Base-by-base conservation (phyloP, 2,113 vertebrate genomes). In the Athene cunicularia region DNA sequence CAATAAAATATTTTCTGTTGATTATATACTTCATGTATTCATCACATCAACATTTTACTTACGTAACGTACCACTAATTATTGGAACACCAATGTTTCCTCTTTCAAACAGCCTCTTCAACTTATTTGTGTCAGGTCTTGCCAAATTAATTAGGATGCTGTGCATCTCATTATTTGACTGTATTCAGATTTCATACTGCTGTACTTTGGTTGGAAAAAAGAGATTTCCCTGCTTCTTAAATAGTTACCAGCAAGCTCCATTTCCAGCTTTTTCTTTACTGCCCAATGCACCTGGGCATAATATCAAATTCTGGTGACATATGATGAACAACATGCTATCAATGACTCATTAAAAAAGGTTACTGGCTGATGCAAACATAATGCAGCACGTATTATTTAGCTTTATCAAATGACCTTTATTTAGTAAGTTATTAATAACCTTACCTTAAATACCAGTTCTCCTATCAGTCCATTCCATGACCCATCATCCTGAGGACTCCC, bases 361-460 rank as follows among this genome's bases (percentile, higher is more conserved):
- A 82, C 19, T 33, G 22, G 13, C 27, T 81, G 17, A 63, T 64
- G 22, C 18, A 68, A 93, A 80, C 12, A 47, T 28, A 82, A 37
- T 12, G 67, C 1, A 15, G 3, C 19, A 53, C 0, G 0, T 14
- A 50, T 32, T 71, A 37, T 26, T 71, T 83, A 56, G 37, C 45
- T 85, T 92, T 64, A 74, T 67, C 80, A 86, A 11, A 33, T 32
- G 30, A 53, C 20, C 22, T 74, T 39, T 39, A 63, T 19, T 75
- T 12, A 67, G 12, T 17, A 80, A 79, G 39, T 27, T 18, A 81
- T 19, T 33, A 67, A 60, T 77, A 86, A 22, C 15, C 98, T 99
- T 97, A 99, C 99, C 99, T 99, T 99, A 89, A 99, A 99, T 49
- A 99, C 99, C 70, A 99, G 91, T 92, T 99, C 99, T 72, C 99